Evolutionary conservation across 2,888 invertebrate genomes (phyloP).

Genomic region (Heliconius sara): DNA sequence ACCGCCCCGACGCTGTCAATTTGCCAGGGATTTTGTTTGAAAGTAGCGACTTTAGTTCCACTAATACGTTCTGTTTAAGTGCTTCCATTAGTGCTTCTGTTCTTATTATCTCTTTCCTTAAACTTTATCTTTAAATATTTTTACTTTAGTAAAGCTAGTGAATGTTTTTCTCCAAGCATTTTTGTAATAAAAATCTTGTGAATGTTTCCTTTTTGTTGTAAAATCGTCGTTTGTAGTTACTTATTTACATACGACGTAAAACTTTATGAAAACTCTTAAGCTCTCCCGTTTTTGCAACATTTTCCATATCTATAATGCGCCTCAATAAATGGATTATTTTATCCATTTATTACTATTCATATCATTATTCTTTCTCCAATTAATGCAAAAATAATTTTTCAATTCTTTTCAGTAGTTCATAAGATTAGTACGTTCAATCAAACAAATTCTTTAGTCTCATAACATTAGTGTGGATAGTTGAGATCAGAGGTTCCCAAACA

Average conservation of each 20-base stretch:
- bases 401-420: too few relatives aligned
- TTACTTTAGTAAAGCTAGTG: neutral
- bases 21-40: slow-evolving; percentile 17
- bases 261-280: neutral
- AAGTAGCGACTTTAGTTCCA: neutral
- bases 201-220: neutral
- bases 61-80: slow-evolving; percentile 23
- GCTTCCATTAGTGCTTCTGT: slow-evolving; percentile 20
- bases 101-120: slow-evolving; percentile 8
- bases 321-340: too few relatives aligned
- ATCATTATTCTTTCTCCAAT: too few relatives aligned
- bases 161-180: neutral
- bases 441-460: too few relatives aligned
- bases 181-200: neutral
- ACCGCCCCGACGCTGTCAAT: slow-evolving; percentile 15
- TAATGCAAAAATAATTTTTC: too few relatives aligned
- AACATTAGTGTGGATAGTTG: too few relatives aligned
- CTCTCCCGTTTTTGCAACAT: too few relatives aligned
- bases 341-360: too few relatives aligned
- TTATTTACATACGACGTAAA: neutral
- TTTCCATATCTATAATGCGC: too few relatives aligned
- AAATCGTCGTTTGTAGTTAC: neutral
- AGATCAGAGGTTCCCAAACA: too few relatives aligned
- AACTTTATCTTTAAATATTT: slow-evolving; percentile 23
- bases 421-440: too few relatives aligned